Evolutionary conservation across 2,888 invertebrate genomes (phyloP), one percentile per base, ranked within the genome.

Genomic region (Microctonus brassicae): DNA sequence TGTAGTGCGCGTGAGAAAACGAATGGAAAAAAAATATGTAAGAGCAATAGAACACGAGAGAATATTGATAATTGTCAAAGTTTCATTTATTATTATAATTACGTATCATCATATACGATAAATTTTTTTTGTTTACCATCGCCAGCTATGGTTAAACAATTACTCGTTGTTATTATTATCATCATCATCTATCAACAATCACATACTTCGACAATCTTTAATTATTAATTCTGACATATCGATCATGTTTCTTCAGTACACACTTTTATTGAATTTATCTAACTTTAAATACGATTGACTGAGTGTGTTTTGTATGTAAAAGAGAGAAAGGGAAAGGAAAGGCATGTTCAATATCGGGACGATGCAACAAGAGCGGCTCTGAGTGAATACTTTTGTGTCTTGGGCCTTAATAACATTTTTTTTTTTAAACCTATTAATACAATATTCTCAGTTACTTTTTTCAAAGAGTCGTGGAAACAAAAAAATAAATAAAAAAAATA

Each of bases 321-420:
- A 36, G 33, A 61, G 13, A 36, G 13, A 36, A 36, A 36, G 11
- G 17, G 33, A 33, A 22, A 24, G 24, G 47, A 13, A 29, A n/a
- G 13, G 24, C 39, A n/a, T 53, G 34, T 68, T 47, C 17, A n/a
- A 72, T n/a, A 72, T 13, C 52, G 72, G 68, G 62, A 71, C 67
- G 68, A 72, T 72, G 68, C 69, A 65, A 72, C 63, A 60, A 60
- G 58, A 57, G 42, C 42, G 47, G 24, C 29, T 42, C 6, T n/a
- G 47, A 39, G 26, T 11, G 10, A 39, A 33, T 17, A 33, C n/a
- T 33, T 29, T 33, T 2, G 33, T 39, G 39, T n/a, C 39, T 39
- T n/a, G n/a, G n/a, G n/a, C n/a, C 3, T 39, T n/a, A n/a, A n/a
- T 39, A 39, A 0, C 2, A 39, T n/a, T 39, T 17, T 34, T 58